Evolutionary conservation across 2,113 vertebrate genomes (phyloP), one percentile per base, ranked within the genome.

Genomic region (Globicephala melas): DNA sequence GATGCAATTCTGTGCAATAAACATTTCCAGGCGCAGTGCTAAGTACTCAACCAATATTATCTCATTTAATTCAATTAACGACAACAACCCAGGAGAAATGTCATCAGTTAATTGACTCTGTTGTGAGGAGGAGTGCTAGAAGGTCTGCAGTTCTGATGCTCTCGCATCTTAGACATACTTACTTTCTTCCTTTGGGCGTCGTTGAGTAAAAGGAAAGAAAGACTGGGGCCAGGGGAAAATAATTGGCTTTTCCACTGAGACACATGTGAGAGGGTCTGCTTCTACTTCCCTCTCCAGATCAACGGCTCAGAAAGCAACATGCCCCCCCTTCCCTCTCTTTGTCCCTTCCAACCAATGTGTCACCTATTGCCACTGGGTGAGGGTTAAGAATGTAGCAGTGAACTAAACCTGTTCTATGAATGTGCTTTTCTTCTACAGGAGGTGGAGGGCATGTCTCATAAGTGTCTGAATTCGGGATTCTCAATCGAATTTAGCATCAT

Each of bases 11-110:
- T 28, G 44, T 23, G 76, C 47, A 36, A 76, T 36, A 70, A 67
- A 77, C 67, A 73, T 77, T 91, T 91, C 70, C 82, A 77, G 92
- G 71, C 25, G 0, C 1, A 1, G 71, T 21, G 71, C 81, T 92
- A 44, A 82, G 60, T 20, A 47, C 26, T 81, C 89, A 17, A 60
- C 53, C 76, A 91, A 89, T 85, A 96, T 93, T n/a, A 96, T 77
- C 89, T 91, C 86, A 96, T 96, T 97, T 96, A 95, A 93, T 89
- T 93, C 96, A 83, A 86, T 92, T 71, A 95, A 86, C 5, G 23
- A 31, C 55, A n/a, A 12, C n/a, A 55, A 12, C 26, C 28, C 85
- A 23, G 94, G 89, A 91, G 89, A 82, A 47, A 47, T 7, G 31
- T 14, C 0, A 15, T 26, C 13, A 47, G 83, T 77, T 95, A 81